Evolutionary conservation across 2,113 vertebrate genomes (phyloP).

Genomic region (Panthera uncia): DNA sequence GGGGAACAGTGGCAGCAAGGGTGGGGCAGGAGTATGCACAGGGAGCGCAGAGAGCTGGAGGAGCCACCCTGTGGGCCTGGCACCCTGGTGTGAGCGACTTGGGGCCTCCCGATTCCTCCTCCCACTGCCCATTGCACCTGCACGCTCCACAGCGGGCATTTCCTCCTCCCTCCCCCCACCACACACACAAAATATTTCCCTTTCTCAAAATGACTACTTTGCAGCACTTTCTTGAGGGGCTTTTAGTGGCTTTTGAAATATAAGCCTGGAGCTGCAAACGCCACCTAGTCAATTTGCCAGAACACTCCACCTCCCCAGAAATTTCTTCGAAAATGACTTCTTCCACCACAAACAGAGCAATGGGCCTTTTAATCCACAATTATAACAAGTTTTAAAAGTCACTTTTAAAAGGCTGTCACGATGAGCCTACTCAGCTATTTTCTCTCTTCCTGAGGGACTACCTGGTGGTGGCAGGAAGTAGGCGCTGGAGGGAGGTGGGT

Average conservation of each 20-base stretch:
- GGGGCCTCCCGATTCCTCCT: fast-evolving
- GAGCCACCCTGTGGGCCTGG: too few species aligned
- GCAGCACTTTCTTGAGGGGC: constrained; percentile 28
- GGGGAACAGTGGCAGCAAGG: not conserved
- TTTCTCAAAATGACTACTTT: constrained; percentile 15
- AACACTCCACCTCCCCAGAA: constrained; percentile 43
- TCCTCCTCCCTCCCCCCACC: not conserved
- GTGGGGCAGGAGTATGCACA: fast-evolving
- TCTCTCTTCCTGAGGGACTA: not conserved
- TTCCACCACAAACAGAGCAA: constrained; percentile 42
- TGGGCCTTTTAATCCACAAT: constrained; percentile 71
- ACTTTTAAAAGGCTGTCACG: constrained; percentile 66
- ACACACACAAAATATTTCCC: not conserved
- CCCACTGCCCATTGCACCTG: too few species aligned
- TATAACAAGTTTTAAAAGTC: constrained; percentile 72
- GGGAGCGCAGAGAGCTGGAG: too few species aligned
- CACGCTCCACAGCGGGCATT: not conserved
- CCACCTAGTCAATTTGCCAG: not conserved
- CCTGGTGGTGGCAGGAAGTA: constrained; percentile 36
- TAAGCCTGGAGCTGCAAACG: constrained; percentile 32
- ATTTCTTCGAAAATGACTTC: constrained; percentile 40
- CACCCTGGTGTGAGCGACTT: fast-evolving
- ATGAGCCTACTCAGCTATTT: constrained; percentile 55
- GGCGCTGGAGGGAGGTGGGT: not conserved
- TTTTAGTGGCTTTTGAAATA: constrained; percentile 50